These are phyloP conservation scores for Brachionus asplanchnoidis DNA, from an alignment of 1,140 invertebrate species.

Conservation along the genomic window DNA sequence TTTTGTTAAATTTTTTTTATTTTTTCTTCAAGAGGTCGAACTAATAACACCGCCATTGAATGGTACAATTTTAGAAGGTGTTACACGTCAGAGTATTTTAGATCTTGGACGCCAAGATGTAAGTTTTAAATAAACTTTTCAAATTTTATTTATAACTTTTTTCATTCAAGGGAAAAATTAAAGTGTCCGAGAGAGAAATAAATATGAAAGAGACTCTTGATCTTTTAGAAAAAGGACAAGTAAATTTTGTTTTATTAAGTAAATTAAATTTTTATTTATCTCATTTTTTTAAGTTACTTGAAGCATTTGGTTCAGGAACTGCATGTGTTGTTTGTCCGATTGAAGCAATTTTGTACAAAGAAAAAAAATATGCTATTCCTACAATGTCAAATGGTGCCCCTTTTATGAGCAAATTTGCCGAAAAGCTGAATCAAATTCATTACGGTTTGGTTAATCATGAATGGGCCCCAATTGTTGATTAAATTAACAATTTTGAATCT, in stretches of 20 bases:
- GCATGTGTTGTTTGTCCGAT: conserved; percentile 87
- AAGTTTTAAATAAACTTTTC: background rate
- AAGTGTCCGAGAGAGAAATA: conserved; percentile 75
- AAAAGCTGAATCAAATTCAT: conserved; percentile 70
- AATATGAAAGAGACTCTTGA: conserved; percentile 63
- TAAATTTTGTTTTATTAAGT: conserved; percentile 59
- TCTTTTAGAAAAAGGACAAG: conserved; percentile 63
- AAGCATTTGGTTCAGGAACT: conserved; percentile 89
- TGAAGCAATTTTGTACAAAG: conserved; percentile 68
- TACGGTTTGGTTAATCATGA: conserved; percentile 74
- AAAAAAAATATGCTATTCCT: conserved; percentile 49
- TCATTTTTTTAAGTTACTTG: conserved; percentile 69
- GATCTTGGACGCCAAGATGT: conserved; percentile 74
- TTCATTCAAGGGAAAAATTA: conserved; percentile 73
- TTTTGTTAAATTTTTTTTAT: background rate
- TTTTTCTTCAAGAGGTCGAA: conserved; percentile 70
- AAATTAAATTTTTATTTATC: background rate
- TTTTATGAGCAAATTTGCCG: conserved; percentile 62
- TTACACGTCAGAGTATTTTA: conserved; percentile 81
- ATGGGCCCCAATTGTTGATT: conserved; percentile 62
- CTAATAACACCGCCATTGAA: conserved; percentile 81
- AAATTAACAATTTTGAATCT: background rate
- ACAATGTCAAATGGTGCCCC: conserved; percentile 65
- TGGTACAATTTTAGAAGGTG: conserved; percentile 78
- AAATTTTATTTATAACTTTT: conserved; percentile 63